Conservation (phyloP, 92 coral and sea anemone species). For the Phenganax marumi region DNA sequence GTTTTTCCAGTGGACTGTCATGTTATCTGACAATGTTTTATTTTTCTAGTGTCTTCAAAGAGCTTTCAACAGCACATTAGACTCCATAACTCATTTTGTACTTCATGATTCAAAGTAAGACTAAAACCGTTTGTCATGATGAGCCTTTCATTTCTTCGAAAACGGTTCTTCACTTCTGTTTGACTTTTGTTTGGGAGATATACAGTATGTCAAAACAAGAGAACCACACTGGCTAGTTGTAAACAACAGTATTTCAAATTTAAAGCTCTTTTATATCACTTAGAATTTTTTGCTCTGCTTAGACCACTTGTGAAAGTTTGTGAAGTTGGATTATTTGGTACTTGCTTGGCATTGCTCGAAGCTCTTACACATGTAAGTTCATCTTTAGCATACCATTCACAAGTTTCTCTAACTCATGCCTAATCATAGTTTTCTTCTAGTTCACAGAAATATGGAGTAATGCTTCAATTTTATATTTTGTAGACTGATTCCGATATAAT, state of each 20-base stretch:
- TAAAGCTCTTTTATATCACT: not conserved
- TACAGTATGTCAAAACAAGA: too few species aligned
- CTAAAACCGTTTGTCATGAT: not conserved
- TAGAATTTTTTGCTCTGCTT: not conserved
- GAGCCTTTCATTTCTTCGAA: too few species aligned
- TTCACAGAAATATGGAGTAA: not conserved
- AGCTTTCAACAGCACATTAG: slow-evolving; percentile 89
- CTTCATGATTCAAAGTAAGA: slow-evolving; percentile 81
- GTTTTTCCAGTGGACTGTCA: not conserved
- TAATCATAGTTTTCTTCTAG: not conserved
- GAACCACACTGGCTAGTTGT: too few species aligned
- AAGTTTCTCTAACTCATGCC: not conserved
- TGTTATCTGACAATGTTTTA: not conserved
- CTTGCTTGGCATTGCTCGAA: slow-evolving; percentile 83
- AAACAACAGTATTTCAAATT: too few species aligned
- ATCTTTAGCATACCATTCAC: not conserved
- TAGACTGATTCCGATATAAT: slow-evolving; percentile 92
- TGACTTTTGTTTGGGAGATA: too few species aligned
- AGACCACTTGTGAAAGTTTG: slow-evolving; percentile 84
- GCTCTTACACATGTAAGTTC: slow-evolving; percentile 83
- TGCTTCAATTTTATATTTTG: not conserved
- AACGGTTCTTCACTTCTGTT: too few species aligned
- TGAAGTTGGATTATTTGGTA: slow-evolving; percentile 89
- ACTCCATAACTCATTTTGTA: slow-evolving; percentile 87
- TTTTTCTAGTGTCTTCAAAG: slow-evolving; percentile 75